Base-by-base conservation (phyloP, 2,797 vertebrate species). In the Aplochiton taeniatus region DNA sequence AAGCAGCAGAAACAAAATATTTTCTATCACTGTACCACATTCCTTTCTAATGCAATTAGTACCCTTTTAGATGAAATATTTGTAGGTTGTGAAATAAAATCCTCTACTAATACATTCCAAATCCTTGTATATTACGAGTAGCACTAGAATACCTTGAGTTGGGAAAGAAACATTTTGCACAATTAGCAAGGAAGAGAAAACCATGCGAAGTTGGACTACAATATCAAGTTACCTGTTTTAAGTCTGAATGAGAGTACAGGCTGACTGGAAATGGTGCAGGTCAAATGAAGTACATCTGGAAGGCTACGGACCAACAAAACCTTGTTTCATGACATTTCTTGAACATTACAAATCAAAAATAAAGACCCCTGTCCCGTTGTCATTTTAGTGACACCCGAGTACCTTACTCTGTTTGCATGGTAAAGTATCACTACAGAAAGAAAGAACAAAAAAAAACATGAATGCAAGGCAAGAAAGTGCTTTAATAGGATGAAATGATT, bases 401-500 rank as follows among this genome's bases (percentile, higher is more conserved):
- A 83, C 78, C 74, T 77, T 83, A 61, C 87, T 77, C 31, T 31
- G 80, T 83, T 87, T 84, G 80, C 83, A 75, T 76, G 42, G 75
- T 58, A 78, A 69, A 66, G 83, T 73, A 81, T 54, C 41, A 31
- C 41, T 66, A 11, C 86, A 89, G 86, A 91, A 88, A 85, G 86
- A 89, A 84, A 74, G n/a, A n/a, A n/a, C n/a, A n/a, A n/a, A 68
- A 79, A 70, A 80, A 17, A 12, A 62, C 76, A 87, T 75, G 71
- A 77, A 74, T 87, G 85, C 87, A 85, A 84, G 89, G 88, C 85
- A 75, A 78, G 74, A 85, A 87, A 69, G 86, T 79, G 84, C 88
- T 88, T 89, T 88, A 92, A 87, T 85, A 80, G 86, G 85, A 83
- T 68, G 77, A 89, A 88, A 90, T 92, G 91, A 93, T 93, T 93